A percentile compares a stretch with the other conserved stretches of the same genome.
phyloP scores from a whole-genome alignment of 2,113 vertebrate species.

The Tor tambroides region DNA sequence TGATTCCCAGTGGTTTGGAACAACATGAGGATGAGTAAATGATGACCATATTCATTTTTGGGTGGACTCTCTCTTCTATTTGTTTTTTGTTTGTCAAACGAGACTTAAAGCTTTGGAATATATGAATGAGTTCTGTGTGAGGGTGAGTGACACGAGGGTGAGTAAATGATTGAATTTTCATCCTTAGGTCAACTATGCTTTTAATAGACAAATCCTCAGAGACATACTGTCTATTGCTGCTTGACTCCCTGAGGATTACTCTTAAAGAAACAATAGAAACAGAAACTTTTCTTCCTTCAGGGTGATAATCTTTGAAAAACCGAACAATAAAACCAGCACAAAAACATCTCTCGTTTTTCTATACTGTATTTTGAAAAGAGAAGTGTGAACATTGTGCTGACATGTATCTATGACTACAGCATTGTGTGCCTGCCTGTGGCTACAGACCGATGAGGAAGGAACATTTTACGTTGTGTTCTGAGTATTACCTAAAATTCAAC shows the following conservation, averaged over 20 bases:
- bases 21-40: background rate
- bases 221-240: background rate
- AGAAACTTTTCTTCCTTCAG: background rate
- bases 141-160: too few relatives aligned
- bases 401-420: background rate
- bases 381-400: slow-evolving; percentile 4
- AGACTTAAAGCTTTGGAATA: too few relatives aligned
- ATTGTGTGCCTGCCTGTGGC: slow-evolving; percentile 5
- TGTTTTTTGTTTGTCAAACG: background rate
- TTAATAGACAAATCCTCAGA: background rate
- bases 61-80: background rate
- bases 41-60: background rate
- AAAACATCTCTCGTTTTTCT: background rate
- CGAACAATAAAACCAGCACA: background rate
- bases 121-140: background rate
- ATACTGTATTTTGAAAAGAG: background rate
- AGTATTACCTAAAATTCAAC: background rate
- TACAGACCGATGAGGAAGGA: background rate
- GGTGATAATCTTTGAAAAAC: background rate
- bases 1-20: background rate
- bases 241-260: background rate
- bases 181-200: too few relatives aligned
- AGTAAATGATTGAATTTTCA: background rate
- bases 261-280: background rate
- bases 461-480: background rate